Base-by-base conservation (phyloP, 2,888 invertebrate species). In the Erebia palarica region DNA sequence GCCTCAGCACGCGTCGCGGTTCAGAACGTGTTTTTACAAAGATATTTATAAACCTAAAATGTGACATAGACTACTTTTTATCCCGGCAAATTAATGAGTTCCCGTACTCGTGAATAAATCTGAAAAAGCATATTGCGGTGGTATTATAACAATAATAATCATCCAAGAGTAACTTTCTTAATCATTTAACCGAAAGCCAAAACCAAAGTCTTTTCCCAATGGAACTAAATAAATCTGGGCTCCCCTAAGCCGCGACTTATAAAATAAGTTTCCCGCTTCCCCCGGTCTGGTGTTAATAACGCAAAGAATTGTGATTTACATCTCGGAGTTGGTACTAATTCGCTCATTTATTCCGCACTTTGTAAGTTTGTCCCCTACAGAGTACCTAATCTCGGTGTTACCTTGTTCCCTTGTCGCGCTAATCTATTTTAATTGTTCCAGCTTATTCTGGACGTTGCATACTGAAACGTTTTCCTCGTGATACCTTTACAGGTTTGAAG, bases 221-320 rank as follows among this genome's bases (percentile, higher is more conserved):
- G 65, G 65, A n/a, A 42, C 36, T 36, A 18, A 36, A 65, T 65
- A 55, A 65, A 65, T 65, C 53, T 53, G 51, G 51, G 13, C 51
- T 27, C 51, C 49, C 53, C 36, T 55, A 10, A 44, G 66, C 51
- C 51, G 16, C 9, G 16, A 36, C 67, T 61, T 60, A 49, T 61
- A 68, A 68, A 68, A 71, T 71, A 71, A 68, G 63, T 67, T 42
- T n/a, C n/a, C 49, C 4, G 49, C 36, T 49, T 42, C 27, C 58
- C 51, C 18, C 51, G 36, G 63, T 58, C 61, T 63, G 36, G 51
- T 66, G 63, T 66, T 71, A 69, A 71, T 71, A 71, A 73, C 68
- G 69, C 71, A 73, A 73, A 73, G 69, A 73, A 73, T 68, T 58
- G 57, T 71, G 71, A 69, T 73, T 67, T 73, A 71, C 68, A 68